Conservation (phyloP, 2,888 invertebrate species). For the Acrocyrtus sp. region DNA sequence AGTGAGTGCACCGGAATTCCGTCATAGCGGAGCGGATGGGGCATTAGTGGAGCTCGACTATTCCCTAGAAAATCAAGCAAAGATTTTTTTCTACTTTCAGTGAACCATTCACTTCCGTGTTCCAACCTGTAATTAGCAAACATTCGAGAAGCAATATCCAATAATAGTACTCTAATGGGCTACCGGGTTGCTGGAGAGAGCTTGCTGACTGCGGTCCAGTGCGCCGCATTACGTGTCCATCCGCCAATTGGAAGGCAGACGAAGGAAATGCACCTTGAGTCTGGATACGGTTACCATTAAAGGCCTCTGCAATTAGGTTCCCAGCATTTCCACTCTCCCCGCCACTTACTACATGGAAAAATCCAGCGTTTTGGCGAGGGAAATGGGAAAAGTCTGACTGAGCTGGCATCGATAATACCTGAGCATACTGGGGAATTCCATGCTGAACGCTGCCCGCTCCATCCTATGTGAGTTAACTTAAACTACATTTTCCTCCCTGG, state of each 20-base stretch:
- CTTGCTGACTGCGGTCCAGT: slow-evolving; percentile 19
- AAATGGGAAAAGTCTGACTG: slow-evolving; percentile 41
- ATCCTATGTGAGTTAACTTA: too few relatives aligned
- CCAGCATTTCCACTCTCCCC: background rate
- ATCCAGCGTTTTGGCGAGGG: slow-evolving; percentile 25
- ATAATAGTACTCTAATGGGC: background rate
- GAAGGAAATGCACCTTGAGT: slow-evolving; percentile 15
- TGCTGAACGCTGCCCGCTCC: slow-evolving; percentile 10
- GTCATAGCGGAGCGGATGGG: slow-evolving; percentile 55
- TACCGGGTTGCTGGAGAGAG: too few relatives aligned
- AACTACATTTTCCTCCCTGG: too few relatives aligned
- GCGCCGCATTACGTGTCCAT: slow-evolving; percentile 43
- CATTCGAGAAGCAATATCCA: background rate
- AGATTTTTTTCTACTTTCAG: background rate
- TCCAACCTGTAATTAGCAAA: background rate
- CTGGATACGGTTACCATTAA: slow-evolving; percentile 32
- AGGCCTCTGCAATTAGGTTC: slow-evolving; percentile 4
- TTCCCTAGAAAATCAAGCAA: too few relatives aligned
- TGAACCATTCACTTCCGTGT: background rate
- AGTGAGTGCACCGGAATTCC: slow-evolving; percentile 48
- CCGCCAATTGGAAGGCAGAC: slow-evolving; percentile 10
- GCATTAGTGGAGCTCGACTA: slow-evolving; percentile 49
- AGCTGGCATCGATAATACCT: slow-evolving; percentile 23
- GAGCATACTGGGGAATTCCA: slow-evolving; percentile 30
- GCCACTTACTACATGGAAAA: slow-evolving; percentile 35